Evolutionary conservation across 2,888 invertebrate genomes (phyloP), one percentile per base, ranked within the genome.

Genomic region (Ophioninae sp.): DNA sequence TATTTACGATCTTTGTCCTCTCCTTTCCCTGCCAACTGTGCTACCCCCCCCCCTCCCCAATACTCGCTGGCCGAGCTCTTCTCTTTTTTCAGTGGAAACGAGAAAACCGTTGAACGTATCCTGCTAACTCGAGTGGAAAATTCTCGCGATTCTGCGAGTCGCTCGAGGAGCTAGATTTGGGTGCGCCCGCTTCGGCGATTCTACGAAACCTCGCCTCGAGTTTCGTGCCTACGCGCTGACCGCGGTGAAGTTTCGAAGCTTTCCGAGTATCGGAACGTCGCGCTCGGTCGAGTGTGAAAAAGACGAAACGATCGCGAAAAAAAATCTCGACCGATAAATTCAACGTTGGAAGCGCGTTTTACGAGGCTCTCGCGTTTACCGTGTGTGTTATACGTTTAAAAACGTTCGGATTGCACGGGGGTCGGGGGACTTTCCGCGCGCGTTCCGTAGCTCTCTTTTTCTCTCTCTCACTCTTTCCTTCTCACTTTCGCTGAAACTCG

Each of bases 1-100:
- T 80, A 65, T 75, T 83, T 79, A 85, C 63, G 30, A 30, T 30
- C 30, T 30, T 30, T 56, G 69, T 73, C 44, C 23, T 3, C 39
- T 22, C 41, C 20, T 22, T 7, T 22, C 56, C 7, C 10, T 13
- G 75, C 20, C 5, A 30, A 30, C 2, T 30, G 3, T 30, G 2
- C 30, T 30, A 30, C 13, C 6, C 22, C 5, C 61, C n/a, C 13
- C 9, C 17, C 17, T 8, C 61, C 22, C 17, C 2, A 2, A 37
- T 6, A 0, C 30, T 0, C 37, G 7, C 37, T 20, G 20, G 9
- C 1, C 20, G 71, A 72, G 56, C 20, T 6, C 13, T 23, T 56
- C 13, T 23, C 30, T 37, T 30, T 23, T 71, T n/a, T 6, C 10
- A 37, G 30, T 2, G 7, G 20, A 1, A 30, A 9, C 23, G 7